These are phyloP conservation scores for Emydoidea blandingii DNA, from an alignment of 2,797 vertebrate species.

Conservation along the genomic window DNA sequence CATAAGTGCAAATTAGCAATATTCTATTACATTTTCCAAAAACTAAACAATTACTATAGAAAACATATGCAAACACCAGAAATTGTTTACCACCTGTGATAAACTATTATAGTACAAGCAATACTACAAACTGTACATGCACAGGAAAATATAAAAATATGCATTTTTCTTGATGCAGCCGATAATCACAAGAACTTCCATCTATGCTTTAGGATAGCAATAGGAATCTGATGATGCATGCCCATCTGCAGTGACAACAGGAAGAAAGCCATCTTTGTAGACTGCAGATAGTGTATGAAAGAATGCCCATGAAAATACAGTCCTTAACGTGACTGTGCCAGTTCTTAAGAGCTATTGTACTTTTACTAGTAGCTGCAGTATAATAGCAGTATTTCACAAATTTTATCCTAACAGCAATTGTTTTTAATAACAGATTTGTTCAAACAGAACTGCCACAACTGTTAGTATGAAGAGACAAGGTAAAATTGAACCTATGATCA, in stretches of 20 bases:
- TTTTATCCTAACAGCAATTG: neutral
- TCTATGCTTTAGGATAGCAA: neutral
- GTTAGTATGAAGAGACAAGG: neutral
- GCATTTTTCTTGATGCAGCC: neutral
- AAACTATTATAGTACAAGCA: conserved; percentile 20
- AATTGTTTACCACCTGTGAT: conserved; percentile 1
- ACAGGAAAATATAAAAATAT: conserved; percentile 29
- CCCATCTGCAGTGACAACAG: neutral
- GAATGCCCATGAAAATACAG: neutral
- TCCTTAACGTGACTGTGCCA: neutral
- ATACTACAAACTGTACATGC: neutral
- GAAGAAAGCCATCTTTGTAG: neutral
- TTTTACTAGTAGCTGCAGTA: neutral
- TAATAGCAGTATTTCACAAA: too few species aligned
- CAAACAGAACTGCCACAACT: neutral
- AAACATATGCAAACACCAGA: conserved; percentile 31
- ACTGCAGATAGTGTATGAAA: neutral
- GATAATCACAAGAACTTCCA: neutral
- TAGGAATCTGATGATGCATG: neutral
- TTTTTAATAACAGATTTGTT: neutral
- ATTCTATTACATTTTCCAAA: conserved; percentile 44
- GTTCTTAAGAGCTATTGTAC: neutral
- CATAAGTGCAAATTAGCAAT: conserved; percentile 29
- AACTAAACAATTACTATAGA: conserved; percentile 30
- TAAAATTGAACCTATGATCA: neutral